Conservation (phyloP, 2,113 vertebrate genomes). For the Pseudolaguvia tuberculata region DNA sequence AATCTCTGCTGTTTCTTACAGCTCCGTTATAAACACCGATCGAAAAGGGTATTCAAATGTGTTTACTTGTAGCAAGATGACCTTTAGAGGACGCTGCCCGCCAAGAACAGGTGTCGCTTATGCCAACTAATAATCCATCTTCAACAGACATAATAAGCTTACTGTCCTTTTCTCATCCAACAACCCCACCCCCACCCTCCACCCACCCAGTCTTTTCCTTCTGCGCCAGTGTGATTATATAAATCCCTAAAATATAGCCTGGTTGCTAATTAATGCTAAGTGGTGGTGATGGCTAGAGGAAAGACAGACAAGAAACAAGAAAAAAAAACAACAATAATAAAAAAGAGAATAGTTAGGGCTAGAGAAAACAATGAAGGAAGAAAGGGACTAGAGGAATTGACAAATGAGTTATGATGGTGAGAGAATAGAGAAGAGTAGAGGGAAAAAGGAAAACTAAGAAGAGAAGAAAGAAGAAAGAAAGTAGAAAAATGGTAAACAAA, state of each 20-base stretch:
- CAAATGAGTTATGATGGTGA: too few relatives aligned
- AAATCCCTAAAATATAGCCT: not conserved
- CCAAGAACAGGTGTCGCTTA: conserved; percentile 19
- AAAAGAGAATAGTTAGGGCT: not conserved
- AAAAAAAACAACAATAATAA: not conserved
- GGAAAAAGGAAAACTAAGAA: too few relatives aligned
- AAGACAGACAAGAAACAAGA: not conserved
- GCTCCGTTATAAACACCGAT: not conserved
- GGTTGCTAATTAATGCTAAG: conserved; percentile 64
- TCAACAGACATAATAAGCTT: conserved; percentile 32
- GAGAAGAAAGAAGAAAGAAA: too few relatives aligned
- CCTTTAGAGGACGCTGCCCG: conserved; percentile 27
- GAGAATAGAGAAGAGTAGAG: not conserved
- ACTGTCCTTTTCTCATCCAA: conserved; percentile 23
- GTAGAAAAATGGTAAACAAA: too few relatives aligned
- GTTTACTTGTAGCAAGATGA: conserved; percentile 33
- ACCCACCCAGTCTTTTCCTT: not conserved
- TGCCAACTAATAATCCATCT: conserved; percentile 22
- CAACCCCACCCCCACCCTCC: too few relatives aligned
- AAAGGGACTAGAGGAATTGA: too few relatives aligned
- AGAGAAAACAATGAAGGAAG: not conserved
- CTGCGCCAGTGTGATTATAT: not conserved
- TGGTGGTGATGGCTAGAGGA: conserved; percentile 57
- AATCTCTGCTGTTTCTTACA: conserved; percentile 14
- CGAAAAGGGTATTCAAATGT: conserved; percentile 28